Conservation (phyloP, 2,113 vertebrate genomes). For the Pandion haliaetus region DNA sequence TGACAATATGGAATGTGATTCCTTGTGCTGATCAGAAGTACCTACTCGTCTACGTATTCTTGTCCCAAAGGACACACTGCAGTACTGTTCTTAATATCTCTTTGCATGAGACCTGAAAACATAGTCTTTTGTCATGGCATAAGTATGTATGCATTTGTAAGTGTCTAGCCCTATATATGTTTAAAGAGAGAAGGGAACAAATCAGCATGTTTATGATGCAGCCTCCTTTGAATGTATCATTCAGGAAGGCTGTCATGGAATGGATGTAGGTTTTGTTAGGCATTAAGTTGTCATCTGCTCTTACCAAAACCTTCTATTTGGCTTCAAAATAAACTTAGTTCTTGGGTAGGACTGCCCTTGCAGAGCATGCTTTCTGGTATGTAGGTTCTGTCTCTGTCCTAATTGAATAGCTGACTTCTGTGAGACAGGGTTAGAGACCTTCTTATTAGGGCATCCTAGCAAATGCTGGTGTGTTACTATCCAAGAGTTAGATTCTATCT, state of each 20-base stretch:
- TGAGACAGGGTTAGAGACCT: neutral
- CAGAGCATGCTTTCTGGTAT: neutral
- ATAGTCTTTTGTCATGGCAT: neutral
- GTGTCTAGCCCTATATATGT: neutral
- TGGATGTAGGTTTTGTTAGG: neutral
- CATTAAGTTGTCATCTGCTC: neutral
- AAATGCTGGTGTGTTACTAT: neutral
- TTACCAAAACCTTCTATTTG: neutral
- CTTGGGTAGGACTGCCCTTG: neutral
- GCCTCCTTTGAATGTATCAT: neutral
- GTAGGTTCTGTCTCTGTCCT: neutral
- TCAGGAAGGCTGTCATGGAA: neutral
- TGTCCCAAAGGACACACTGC: neutral
- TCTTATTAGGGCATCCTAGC: neutral
- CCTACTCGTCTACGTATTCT: fast-evolving
- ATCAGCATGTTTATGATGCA: neutral
- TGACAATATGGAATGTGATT: neutral
- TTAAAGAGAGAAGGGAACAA: neutral
- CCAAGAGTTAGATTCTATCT: neutral
- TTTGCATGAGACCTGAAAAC: neutral
- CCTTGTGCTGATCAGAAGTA: neutral
- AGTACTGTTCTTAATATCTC: neutral
- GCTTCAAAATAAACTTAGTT: neutral
- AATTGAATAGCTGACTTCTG: neutral
- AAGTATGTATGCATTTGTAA: neutral